Conservation (phyloP, 2,113 vertebrate genomes). For the Lutjanus erythropterus region DNA sequence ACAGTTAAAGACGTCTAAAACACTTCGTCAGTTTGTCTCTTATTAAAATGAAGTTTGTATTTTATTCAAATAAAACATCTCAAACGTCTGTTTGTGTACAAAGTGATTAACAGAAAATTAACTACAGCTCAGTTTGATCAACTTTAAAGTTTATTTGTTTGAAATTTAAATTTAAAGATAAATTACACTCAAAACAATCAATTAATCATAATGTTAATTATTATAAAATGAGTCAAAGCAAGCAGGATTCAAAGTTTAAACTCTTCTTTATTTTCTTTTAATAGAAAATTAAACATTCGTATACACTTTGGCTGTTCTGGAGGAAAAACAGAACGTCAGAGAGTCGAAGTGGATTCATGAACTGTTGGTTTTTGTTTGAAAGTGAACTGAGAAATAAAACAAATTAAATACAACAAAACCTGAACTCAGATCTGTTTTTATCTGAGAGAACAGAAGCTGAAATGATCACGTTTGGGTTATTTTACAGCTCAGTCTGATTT, state of each 20-base stretch:
- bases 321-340: background rate
- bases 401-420: background rate
- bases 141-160: background rate
- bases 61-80: too few species aligned
- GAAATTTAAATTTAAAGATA: background rate
- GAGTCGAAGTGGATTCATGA: background rate
- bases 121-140: background rate
- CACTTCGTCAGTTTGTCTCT: too few species aligned
- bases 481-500: background rate
- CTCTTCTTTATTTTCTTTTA: slow-evolving; percentile 62
- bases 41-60: too few species aligned
- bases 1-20: too few species aligned
- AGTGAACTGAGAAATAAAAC: background rate
- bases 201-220: background rate
- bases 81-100: too few species aligned
- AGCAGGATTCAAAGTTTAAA: slow-evolving; percentile 57
- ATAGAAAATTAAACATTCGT: slow-evolving; percentile 44
- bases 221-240: slow-evolving; percentile 55
- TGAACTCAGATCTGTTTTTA: background rate
- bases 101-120: too few species aligned
- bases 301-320: slow-evolving; percentile 19
- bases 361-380: background rate
- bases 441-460: too few species aligned
- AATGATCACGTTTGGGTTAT: too few species aligned
- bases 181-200: background rate